Percentiles rank a stretch among this genome's conserved stretches.
phyloP scores from a whole-genome alignment of 2,113 vertebrate species.

The Seriola rivoliana region DNA sequence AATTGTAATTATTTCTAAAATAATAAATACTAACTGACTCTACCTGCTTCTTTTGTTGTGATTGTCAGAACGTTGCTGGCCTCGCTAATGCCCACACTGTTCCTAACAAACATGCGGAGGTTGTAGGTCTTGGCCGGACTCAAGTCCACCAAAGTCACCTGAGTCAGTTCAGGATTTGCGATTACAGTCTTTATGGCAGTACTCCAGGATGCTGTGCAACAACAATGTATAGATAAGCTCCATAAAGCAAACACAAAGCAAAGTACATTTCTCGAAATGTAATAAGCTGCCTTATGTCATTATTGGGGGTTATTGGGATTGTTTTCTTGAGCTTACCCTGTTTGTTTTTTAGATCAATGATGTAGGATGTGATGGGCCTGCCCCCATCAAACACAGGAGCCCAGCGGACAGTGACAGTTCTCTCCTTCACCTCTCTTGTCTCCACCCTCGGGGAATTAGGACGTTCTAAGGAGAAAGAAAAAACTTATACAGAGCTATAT shows the following conservation, averaged over 20 bases:
- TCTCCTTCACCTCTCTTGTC: conserved; percentile 63
- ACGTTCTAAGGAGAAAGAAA: conserved; percentile 28
- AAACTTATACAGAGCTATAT: not conserved
- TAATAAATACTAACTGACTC: not conserved
- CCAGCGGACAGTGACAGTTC: conserved; percentile 70
- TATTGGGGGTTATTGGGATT: not conserved
- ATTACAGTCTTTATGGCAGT: conserved; percentile 39
- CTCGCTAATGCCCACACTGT: conserved; percentile 67
- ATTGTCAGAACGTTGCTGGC: conserved; percentile 73
- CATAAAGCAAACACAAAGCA: not conserved
- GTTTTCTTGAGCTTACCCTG: conserved; percentile 48
- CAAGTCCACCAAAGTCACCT: conserved; percentile 70
- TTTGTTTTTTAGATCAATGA: conserved; percentile 68
- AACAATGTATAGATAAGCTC: not conserved
- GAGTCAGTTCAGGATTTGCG: conserved; percentile 49
- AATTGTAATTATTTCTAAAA: not conserved
- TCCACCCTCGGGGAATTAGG: conserved; percentile 67
- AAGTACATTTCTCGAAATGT: not conserved
- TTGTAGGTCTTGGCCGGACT: conserved; percentile 71
- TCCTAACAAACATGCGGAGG: conserved; percentile 70
- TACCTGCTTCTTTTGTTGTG: conserved; percentile 78
- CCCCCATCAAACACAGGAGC: conserved; percentile 67
- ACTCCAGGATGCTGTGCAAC: conserved; percentile 68
- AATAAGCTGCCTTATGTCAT: not conserved
- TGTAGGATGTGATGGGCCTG: conserved; percentile 61